phyloP scores from a whole-genome alignment of 2,113 vertebrate genomes.

The Nerophis lumbriciformis region DNA sequence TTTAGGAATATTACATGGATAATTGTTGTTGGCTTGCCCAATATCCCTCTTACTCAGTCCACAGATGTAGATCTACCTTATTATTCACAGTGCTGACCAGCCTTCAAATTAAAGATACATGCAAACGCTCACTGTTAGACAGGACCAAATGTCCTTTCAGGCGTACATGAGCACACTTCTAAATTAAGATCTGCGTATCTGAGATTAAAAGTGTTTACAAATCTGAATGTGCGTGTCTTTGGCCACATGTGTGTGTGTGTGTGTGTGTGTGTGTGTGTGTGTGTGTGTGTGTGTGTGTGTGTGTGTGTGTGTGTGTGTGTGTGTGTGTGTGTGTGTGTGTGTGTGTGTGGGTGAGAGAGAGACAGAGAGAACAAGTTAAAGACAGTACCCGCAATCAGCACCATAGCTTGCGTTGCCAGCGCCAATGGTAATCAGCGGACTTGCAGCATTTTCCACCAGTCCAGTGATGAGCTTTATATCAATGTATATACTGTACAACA shows the following conservation, averaged over 20 bases:
- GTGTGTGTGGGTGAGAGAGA: constrained; percentile 2
- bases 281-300: too few relatives aligned
- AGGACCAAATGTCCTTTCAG: constrained; percentile 44
- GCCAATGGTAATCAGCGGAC: not conserved
- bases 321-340: not conserved
- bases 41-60: not conserved
- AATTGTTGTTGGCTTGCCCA: not conserved
- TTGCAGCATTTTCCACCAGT: not conserved
- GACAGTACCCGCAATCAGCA: not conserved
- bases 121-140: constrained; percentile 34
- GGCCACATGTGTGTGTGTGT: not conserved
- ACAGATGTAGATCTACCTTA: constrained; percentile 25
- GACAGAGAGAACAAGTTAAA: not conserved
- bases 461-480: not conserved
- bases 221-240: constrained; percentile 7
- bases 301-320: too few relatives aligned
- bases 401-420: not conserved
- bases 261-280: too few relatives aligned
- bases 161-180: constrained; percentile 33
- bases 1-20: constrained; percentile 6
- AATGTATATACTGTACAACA: too few relatives aligned
- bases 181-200: constrained; percentile 37
- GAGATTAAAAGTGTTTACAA: constrained; percentile 9
- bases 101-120: constrained; percentile 52
- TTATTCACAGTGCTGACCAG: constrained; percentile 50